Evolutionary conservation across 2,113 vertebrate genomes (phyloP).

Genomic region (Alligator mississippiensis): DNA sequence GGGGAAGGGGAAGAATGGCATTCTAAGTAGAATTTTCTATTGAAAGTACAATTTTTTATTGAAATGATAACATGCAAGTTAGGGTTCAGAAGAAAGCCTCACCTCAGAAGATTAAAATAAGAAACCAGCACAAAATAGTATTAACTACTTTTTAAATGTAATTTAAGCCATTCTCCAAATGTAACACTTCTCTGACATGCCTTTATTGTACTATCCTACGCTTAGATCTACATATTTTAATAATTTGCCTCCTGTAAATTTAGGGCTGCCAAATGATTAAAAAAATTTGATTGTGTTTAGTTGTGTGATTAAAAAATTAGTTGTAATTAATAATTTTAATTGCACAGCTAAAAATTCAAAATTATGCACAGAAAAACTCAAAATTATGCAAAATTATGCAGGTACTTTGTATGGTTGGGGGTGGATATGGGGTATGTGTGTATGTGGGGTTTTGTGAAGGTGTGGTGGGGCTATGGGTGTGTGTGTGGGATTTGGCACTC

Average conservation of each 20-base stretch:
- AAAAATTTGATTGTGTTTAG: too few species aligned
- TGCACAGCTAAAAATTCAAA: too few species aligned
- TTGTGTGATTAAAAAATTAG: too few species aligned
- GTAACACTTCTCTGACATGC: background rate
- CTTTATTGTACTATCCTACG: background rate
- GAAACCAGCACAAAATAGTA: background rate
- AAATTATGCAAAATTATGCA: too few species aligned
- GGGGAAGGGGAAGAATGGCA: background rate
- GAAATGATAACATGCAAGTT: background rate
- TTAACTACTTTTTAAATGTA: background rate
- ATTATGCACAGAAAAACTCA: too few species aligned
- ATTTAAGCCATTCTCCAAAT: background rate
- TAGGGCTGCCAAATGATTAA: too few species aligned
- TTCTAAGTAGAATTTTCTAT: background rate
- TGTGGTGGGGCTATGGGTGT: too few species aligned
- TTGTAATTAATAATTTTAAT: too few species aligned
- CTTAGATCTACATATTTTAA: background rate
- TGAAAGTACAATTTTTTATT: background rate
- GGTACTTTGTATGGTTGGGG: too few species aligned
- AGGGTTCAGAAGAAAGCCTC: background rate
- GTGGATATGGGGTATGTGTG: too few species aligned
- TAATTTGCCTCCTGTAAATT: background rate
- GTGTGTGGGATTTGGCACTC: too few species aligned
- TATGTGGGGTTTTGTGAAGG: too few species aligned
- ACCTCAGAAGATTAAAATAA: background rate